Evolutionary conservation across 2,888 invertebrate genomes (phyloP), one percentile per base, ranked within the genome.

Genomic region (Caenorhabditis sulstoni): DNA sequence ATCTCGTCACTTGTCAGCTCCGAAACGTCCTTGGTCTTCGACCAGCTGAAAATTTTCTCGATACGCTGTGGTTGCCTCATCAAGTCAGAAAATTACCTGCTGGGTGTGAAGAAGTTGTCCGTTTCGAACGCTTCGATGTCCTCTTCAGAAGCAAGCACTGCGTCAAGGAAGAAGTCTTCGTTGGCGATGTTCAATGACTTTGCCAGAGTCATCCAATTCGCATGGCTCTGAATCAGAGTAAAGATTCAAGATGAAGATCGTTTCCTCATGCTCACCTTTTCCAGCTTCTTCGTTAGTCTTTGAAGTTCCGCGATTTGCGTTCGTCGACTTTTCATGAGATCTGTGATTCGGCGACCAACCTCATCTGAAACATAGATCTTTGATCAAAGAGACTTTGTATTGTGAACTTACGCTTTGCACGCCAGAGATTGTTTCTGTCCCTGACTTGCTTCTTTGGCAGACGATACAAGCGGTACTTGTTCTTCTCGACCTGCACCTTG

Each of bases 81-180:
- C 29, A 29, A 61, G 35, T n/a, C 1, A 23, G 5, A 0, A 45
- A 41, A n/a, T 16, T 23, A 59, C 59, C 52, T 44, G 22, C 18
- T 23, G 0, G 45, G 23, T 0, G 64, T 41, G 3, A 50, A 22
- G 11, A 73, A 73, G 20, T 73, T 73, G 3, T 50, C 35, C 11
- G 44, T n/a, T 18, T 73, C 73, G 18, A 73, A 73, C 4, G 49
- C 49, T 14, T 64, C 52, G 3, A 73, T 41, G 3, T 62, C 62
- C 11, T 65, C 58, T 9, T 57, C 44, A 9, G 58, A 39, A 14
- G 57, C 49, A 7, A 3, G 4, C 12, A 73, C 29, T 12, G 18
- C 73, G 3, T 64, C 44, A 5, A 73, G 29, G 4, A 73, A 52
- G 37, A 73, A 73, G 18, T 64, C 50, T n/a, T 73, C 73, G 23